Percentiles rank a stretch among this genome's conserved stretches.
Evolutionary conservation across 2,888 invertebrate genomes (phyloP).

Genomic region (Sylvicola cinctus): DNA sequence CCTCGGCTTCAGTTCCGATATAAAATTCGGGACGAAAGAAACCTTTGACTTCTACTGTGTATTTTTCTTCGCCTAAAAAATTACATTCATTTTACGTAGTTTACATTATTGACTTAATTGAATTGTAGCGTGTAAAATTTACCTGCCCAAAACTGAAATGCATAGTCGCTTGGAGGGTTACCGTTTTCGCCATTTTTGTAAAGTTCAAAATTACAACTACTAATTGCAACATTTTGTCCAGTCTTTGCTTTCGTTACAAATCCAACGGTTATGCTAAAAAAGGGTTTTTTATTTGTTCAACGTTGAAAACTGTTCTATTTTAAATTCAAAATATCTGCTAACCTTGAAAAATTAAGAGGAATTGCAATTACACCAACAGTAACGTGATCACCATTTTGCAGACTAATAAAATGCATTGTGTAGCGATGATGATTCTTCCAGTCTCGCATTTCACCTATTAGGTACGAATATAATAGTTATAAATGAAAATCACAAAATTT

Average conservation of each 20-base stretch:
- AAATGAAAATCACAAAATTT: slow-evolving; percentile 3
- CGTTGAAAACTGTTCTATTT: too few species aligned
- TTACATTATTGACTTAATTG: too few species aligned
- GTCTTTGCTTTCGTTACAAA: slow-evolving; percentile 30
- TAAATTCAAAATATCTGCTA: slow-evolving; percentile 13
- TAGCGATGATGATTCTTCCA: slow-evolving; percentile 49
- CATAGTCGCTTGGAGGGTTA: slow-evolving; percentile 36
- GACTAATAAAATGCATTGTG: slow-evolving; percentile 42
- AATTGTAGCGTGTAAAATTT: too few species aligned
- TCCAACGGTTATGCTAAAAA: slow-evolving; percentile 41
- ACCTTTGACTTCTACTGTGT: slow-evolving; percentile 31
- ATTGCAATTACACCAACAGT: slow-evolving; percentile 42
- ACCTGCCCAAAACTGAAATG: slow-evolving; percentile 37
- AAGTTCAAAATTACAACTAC: slow-evolving; percentile 31
- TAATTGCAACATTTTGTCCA: slow-evolving; percentile 23
- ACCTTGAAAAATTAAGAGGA: slow-evolving; percentile 38
- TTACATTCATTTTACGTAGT: too few species aligned
- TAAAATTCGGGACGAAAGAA: slow-evolving; percentile 32
- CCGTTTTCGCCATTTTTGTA: slow-evolving; percentile 40
- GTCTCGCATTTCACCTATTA: slow-evolving; percentile 32
- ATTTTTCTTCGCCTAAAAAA: slow-evolving; percentile 26
- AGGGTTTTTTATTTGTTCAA: too few species aligned
- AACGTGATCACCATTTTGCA: slow-evolving; percentile 47
- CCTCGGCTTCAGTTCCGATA: slow-evolving; percentile 36
- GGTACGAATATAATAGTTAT: not conserved